Base-by-base conservation (phyloP, 2,113 vertebrate species). In the Entomyzon cyanotis region DNA sequence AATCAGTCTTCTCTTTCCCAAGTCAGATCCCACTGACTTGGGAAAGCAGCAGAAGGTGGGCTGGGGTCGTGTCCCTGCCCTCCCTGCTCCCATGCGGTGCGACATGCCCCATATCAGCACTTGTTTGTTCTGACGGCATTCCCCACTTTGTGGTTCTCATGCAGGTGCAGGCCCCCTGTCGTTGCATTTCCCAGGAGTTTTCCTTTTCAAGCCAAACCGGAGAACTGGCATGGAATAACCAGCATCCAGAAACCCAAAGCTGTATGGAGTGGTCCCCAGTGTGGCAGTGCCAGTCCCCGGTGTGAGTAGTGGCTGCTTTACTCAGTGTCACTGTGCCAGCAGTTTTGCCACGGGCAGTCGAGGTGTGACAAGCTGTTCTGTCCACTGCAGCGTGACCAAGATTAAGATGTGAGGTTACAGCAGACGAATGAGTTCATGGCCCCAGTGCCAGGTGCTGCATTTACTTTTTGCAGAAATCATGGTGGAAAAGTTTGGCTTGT, bases 61-160 rank as follows among this genome's bases (percentile, higher is more conserved):
- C 39, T 39, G 39, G 28, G 28, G 12, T 24, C 0, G 0, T 2
- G 3, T n/a, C 39, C 50, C 69, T 46, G 41, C 69, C 33, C 31
- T 17, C 39, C 18, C 23, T 4, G 15, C 19, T 2, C 25, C 2
- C 5, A 1, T 3, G 22, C 41, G 0, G 1, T 7, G 21, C 7
- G 19, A 1, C 3, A n/a, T 0, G 0, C 8, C 44, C 41, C 9
- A 0, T 1, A 2, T 11, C 21, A 8, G 39, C 19, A 1, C 31
- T 5, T 7, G 5, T 12, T 13, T 30, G 1, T 12, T 39, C 37
- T 4, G 30, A 10, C 39, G 9, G 15, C 6, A 2, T 1, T 8
- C 9, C 4, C 41, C 18, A 0, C 1, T 5, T 33, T 49, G 28
- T 6, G 33, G 4, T 28, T 23, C 49, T 21, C 20, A 2, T 5